Conservation (phyloP, 2,888 invertebrate species). For the Tipula lateralis region DNA sequence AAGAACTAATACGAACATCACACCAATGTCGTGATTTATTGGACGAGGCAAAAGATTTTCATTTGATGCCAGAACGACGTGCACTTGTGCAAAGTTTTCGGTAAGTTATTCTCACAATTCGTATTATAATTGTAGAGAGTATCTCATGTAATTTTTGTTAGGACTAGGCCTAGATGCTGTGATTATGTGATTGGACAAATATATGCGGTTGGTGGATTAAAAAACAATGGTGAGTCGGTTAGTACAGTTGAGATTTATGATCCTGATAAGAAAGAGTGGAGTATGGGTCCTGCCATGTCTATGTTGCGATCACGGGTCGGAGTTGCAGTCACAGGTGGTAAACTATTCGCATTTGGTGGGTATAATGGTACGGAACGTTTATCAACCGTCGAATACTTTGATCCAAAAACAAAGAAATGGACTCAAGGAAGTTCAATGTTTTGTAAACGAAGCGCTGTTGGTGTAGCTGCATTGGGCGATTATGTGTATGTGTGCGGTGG, state of each 20-base stretch:
- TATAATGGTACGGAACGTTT: slow-evolving; percentile 80
- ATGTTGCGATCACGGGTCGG: slow-evolving; percentile 78
- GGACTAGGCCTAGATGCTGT: slow-evolving; percentile 69
- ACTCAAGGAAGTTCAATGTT: slow-evolving; percentile 73
- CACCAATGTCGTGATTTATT: slow-evolving; percentile 78
- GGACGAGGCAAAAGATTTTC: slow-evolving; percentile 84
- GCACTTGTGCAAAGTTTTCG: slow-evolving; percentile 68
- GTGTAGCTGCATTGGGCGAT: slow-evolving; percentile 73
- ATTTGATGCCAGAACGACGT: slow-evolving; percentile 78
- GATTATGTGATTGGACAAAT: slow-evolving; percentile 72
- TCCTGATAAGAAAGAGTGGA: slow-evolving; percentile 66
- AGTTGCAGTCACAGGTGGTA: slow-evolving; percentile 74
- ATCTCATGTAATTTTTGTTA: slow-evolving; percentile 37
- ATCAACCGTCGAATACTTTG: slow-evolving; percentile 79
- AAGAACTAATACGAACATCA: slow-evolving; percentile 69
- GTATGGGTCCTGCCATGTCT: slow-evolving; percentile 74
- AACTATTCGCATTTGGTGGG: slow-evolving; percentile 75
- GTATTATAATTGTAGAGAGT: background rate
- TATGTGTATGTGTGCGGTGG: slow-evolving; percentile 80
- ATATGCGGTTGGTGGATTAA: slow-evolving; percentile 81
- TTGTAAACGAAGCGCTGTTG: slow-evolving; percentile 74
- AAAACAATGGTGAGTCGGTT: slow-evolving; percentile 75
- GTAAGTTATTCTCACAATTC: slow-evolving; percentile 30
- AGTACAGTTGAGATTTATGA: slow-evolving; percentile 82
- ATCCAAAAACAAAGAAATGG: slow-evolving; percentile 69